Evolutionary conservation across 2,113 vertebrate genomes (phyloP), one percentile per base, ranked within the genome.

Genomic region (Zosterops lateralis): DNA sequence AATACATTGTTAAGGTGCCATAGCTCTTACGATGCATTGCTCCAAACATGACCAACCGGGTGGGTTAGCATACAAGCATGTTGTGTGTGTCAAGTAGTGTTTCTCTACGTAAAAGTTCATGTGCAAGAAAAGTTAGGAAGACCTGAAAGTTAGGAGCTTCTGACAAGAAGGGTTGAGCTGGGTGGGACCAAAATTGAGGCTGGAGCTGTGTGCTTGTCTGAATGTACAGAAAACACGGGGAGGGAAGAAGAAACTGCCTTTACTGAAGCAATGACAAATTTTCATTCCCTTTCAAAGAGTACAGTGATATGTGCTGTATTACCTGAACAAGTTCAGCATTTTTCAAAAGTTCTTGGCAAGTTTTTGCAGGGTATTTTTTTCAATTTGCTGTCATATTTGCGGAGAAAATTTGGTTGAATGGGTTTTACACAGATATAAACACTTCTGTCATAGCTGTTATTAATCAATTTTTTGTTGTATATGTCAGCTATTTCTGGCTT

Each of bases 1-100:
- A 84, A 96, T 96, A 83, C 90, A 87, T 97, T 68, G 31, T 97
- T 96, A 97, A 93, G 96, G 96, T 92, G 90, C 96, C 97, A 89
- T 96, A 93, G 96, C 92, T 96, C 60, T 86, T 94, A 31, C 93
- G 97, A 97, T 97, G 84, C 93, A 97, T 96, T 89, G 92, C 94
- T 85, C 87, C 84, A 94, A 96, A 95, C 95, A 92, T 90, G 83
- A 72, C 96, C 94, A 77, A 45, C 29, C 89, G 92, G 76, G 80
- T 89, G 96, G 84, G 82, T 83, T 97, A 93, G 81, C 91, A 87
- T 89, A 89, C 76, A 89, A 83, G n/a, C 91, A 81, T 88, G 86
- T 80, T 95, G 94, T 93, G 64, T 53, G 87, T 77, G 67, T 79
- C 83, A 95, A 89, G 47, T 58, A 38, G 42, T 74, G 90, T 84